phyloP scores from a whole-genome alignment of 2,888 invertebrate species.

The Xanthostigma xanthostigma region DNA sequence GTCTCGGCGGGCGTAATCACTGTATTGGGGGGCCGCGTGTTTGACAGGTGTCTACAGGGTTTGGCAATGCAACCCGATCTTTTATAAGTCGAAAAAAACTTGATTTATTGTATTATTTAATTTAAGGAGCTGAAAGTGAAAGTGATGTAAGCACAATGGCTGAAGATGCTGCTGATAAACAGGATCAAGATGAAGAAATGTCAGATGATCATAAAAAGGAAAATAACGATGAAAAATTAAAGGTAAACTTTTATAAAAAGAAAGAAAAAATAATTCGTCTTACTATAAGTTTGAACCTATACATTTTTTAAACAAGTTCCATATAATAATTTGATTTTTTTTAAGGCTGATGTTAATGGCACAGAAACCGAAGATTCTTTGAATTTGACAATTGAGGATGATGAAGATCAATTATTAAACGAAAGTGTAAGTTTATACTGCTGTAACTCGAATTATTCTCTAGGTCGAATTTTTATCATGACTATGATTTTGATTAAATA shows the following conservation, averaged over 20 bases:
- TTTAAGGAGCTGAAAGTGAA: neutral
- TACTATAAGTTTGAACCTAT: too few relatives aligned
- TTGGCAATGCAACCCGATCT: too few relatives aligned
- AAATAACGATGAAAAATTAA: constrained; percentile 1
- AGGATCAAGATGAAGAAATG: constrained; percentile 14
- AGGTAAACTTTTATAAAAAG: neutral
- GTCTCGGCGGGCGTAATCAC: too few relatives aligned
- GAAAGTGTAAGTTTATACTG: constrained; percentile 48
- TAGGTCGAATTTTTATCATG: too few relatives aligned
- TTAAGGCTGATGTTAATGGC: constrained; percentile 7
- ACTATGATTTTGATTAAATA: too few relatives aligned
- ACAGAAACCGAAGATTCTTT: constrained; percentile 63
- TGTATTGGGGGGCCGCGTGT: too few relatives aligned
- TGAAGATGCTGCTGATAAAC: constrained; percentile 11
- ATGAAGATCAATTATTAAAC: constrained; percentile 58
- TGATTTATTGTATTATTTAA: too few relatives aligned
- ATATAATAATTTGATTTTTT: too few relatives aligned
- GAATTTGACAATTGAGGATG: constrained; percentile 66
- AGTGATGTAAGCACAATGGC: constrained; percentile 10
- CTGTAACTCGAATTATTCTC: constrained; percentile 15
- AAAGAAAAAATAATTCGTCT: neutral
- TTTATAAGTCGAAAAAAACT: too few relatives aligned
- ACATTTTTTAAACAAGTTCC: too few relatives aligned
- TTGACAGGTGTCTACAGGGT: too few relatives aligned
- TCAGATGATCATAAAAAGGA: constrained; percentile 9